Conservation (phyloP, 2,888 invertebrate species). For the Craniophora ligustri region DNA sequence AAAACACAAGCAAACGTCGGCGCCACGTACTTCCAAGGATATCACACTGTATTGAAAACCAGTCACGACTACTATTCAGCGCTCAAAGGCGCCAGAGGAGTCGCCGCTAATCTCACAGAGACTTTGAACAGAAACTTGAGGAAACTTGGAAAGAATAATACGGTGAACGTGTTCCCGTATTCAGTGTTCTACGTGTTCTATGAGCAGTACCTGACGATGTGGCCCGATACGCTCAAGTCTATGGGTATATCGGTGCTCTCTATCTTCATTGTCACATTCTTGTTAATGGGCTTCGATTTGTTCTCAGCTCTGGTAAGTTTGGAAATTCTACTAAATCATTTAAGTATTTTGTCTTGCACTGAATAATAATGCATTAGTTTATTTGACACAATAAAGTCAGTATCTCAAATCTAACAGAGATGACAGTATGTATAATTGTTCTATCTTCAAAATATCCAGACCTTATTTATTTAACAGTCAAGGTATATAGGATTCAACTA, state of each 20-base stretch:
- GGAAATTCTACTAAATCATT: too few species aligned
- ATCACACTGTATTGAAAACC: slow-evolving; percentile 96
- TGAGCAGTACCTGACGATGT: slow-evolving; percentile 99
- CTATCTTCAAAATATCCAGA: too few species aligned
- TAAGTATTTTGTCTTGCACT: too few species aligned
- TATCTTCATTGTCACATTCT: slow-evolving; percentile 97
- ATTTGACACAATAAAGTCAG: too few species aligned
- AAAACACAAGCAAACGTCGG: slow-evolving; percentile 79
- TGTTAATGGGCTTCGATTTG: slow-evolving; percentile 97
- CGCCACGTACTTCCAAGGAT: slow-evolving; percentile 94
- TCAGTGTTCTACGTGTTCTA: slow-evolving; percentile 99
- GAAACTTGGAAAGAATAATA: slow-evolving; percentile 75
- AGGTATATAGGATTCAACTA: too few species aligned
- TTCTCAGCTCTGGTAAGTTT: slow-evolving; percentile 92
- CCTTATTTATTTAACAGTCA: too few species aligned
- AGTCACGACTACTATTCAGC: slow-evolving; percentile 97
- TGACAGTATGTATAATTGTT: too few species aligned
- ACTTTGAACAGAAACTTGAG: slow-evolving; percentile 86
- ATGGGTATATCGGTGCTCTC: slow-evolving; percentile 96
- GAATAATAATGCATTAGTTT: too few species aligned
- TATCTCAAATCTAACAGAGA: too few species aligned
- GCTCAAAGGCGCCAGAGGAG: slow-evolving; percentile 93
- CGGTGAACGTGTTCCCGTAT: slow-evolving; percentile 94
- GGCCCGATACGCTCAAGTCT: slow-evolving; percentile 96
- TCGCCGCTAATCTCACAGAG: slow-evolving; percentile 95